A percentile compares a stretch with the other conserved stretches of the same genome.
Evolutionary conservation across 2,888 invertebrate species (phyloP).

Genomic region (Drosophila paranaensis): DNA sequence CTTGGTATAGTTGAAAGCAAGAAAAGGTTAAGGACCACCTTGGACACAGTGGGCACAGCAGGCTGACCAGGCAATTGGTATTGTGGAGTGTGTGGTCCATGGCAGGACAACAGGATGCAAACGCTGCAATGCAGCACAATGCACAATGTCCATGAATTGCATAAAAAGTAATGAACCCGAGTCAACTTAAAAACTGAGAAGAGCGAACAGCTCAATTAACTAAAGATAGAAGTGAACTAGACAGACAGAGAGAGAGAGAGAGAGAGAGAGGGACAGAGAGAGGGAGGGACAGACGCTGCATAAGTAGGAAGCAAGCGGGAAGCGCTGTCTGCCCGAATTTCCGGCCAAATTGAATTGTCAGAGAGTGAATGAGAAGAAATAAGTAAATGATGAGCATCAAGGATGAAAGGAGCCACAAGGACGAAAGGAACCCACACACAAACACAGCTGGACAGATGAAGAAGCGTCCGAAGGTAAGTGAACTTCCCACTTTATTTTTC

Average conservation of each 20-base stretch:
- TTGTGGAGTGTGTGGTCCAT: conserved; percentile 70
- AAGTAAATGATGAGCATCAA: conserved; percentile 34
- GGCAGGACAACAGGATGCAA: conserved; percentile 67
- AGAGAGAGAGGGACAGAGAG: too few relatives aligned
- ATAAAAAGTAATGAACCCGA: conserved; percentile 69
- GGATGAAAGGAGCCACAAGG: conserved; percentile 27
- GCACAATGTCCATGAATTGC: conserved; percentile 72
- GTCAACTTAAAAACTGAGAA: conserved; percentile 11
- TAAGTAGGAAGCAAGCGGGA: conserved; percentile 60
- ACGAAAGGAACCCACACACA: conserved; percentile 30
- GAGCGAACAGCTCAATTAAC: conserved; percentile 69
- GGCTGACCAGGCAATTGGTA: conserved; percentile 31
- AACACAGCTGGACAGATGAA: not conserved
- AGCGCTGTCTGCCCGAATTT: conserved; percentile 61
- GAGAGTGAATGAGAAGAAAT: conserved; percentile 15
- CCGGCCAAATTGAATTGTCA: conserved; percentile 77
- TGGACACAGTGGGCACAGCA: conserved; percentile 41
- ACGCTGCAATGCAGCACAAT: conserved; percentile 51
- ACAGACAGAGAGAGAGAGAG: too few relatives aligned
- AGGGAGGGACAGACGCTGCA: conserved; percentile 44
- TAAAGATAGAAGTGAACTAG: conserved; percentile 23
- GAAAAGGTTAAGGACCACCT: conserved; percentile 44
- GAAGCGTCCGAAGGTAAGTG: conserved; percentile 40
- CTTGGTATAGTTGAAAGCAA: not conserved
- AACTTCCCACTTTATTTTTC: conserved; percentile 35